A percentile compares a stretch with the other conserved stretches of the same genome.
phyloP scores from a whole-genome alignment of 2,888 invertebrate species.

The Tiphia femorata region DNA sequence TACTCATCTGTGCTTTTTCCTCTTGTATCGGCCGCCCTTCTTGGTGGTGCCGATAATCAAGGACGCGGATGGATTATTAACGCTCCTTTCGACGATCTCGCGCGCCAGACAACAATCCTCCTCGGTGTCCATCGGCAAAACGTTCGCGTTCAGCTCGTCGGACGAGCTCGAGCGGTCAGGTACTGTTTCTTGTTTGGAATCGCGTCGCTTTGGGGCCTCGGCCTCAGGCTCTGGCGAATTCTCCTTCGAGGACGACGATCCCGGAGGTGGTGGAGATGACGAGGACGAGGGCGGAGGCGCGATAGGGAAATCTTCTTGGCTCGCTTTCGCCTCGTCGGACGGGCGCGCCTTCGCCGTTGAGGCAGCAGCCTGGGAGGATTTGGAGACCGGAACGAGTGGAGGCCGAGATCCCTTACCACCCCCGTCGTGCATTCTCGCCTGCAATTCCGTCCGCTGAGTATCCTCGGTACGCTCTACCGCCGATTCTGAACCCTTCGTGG shows the following conservation, averaged over 20 bases:
- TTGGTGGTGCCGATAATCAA: constrained; percentile 42
- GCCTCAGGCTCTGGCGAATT: constrained; percentile 23
- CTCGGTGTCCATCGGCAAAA: constrained; percentile 46
- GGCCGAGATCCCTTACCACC: too few relatives aligned
- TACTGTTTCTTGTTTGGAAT: constrained; percentile 50
- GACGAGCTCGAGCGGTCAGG: constrained; percentile 56
- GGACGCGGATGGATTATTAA: constrained; percentile 24
- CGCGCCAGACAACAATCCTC: constrained; percentile 36
- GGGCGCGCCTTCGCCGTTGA: neutral
- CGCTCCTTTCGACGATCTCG: constrained; percentile 27
- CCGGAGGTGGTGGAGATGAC: neutral
- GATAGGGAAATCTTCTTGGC: neutral
- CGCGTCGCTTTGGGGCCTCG: constrained; percentile 50
- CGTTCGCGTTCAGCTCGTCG: constrained; percentile 57
- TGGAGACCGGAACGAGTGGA: neutral
- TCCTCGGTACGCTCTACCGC: too few relatives aligned
- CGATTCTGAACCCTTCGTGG: too few relatives aligned
- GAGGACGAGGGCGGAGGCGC: neutral
- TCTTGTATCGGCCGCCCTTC: constrained; percentile 61
- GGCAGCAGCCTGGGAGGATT: too few relatives aligned
- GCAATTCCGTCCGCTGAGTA: too few relatives aligned
- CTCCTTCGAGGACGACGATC: constrained; percentile 30
- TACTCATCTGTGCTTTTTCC: constrained; percentile 68
- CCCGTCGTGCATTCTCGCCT: too few relatives aligned
- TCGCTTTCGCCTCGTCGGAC: neutral